Evolutionary conservation across 2,113 vertebrate genomes (phyloP), one percentile per base, ranked within the genome.

Genomic region (Tamias sibiricus): DNA sequence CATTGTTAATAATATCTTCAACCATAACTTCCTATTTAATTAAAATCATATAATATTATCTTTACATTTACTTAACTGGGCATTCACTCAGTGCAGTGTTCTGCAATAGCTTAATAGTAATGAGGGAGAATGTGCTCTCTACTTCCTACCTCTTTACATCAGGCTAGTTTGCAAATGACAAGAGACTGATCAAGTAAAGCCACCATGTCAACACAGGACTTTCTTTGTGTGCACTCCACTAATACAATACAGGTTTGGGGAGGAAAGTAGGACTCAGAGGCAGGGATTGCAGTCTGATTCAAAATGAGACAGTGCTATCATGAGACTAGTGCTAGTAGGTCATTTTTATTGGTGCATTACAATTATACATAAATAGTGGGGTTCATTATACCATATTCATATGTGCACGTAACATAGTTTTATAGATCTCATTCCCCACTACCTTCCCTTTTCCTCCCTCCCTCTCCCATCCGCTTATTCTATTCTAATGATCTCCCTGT

Each of bases 11-110:
- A 47, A 94, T 32, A 69, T 74, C 82, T 37, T 91, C 86, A 91
- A 49, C 68, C 95, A 88, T 88, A 28, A 94, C 77, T 79, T 96
- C 80, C 88, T 52, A 81, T 32, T 94, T 87, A 75, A 93, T 91
- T 97, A 76, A 97, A 95, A 90, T 82, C 72, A 88, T 54, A 85
- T 54, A 87, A 68, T 26, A 57, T 72, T 87, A 74, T 85, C 52
- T 90, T 86, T 79, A 57, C 32, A 76, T 82, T 71, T 94, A 62
- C 37, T 62, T 85, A 77, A 64, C 59, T 37, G 5, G 32, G n/a
- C 47, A 82, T 8, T 72, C 71, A 57, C 2, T 83, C 6, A 32
- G 16, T 2, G 12, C 52, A 62, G 4, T 47, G 12, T 57, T 32
- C 40, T 95, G 22, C 32, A 81, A 3, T 57, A 59, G 68, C 35